Base-by-base conservation (phyloP, 2,797 vertebrate species). In the Tapera naevia region DNA sequence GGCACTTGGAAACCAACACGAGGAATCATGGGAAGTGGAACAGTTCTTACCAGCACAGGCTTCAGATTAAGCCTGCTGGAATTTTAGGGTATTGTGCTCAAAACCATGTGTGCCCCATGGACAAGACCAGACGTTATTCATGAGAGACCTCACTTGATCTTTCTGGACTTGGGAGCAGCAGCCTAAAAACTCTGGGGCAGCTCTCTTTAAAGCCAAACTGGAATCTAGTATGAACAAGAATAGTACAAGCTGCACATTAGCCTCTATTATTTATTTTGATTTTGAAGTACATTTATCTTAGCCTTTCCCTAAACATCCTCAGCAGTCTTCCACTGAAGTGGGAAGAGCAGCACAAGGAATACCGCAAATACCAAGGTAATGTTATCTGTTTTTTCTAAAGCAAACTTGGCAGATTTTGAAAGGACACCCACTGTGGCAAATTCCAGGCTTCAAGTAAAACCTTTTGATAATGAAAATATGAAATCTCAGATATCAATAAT, bases 221-320 rank as follows among this genome's bases (percentile, higher is more conserved):
- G 61, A 88, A 86, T 96, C 37, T 45, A 89, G 32, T 71, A 71
- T 43, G 60, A 90, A 43, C 71, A 66, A 65, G 87, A 95, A 86
- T 92, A 95, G 67, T 46, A 91, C 60, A 91, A 94, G 78, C 85
- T 84, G 33, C 80, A 88, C 67, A 85, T 71, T 64, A 85, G 60
- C 53, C 53, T 95, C 67, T 51, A 61, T 24, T 96, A 84, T 96
- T 95, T 96, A 82, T 96, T 96, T 96, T 95, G 78, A 88, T 96
- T 90, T 45, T 48, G 61, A 94, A 90, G 86, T 90, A 93, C 88
- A 95, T 96, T 97, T 96, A 94, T 95, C 88, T 95, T 96, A 96
- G 88, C 95, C 95, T 96, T 93, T 95, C 91, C 89, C 94, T 90
- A 95, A 97, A 96, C 91, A 96, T 96, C 92, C 88, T 96, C 83